Conservation (phyloP, 2,113 vertebrate species). For the Megaptera novaeangliae region DNA sequence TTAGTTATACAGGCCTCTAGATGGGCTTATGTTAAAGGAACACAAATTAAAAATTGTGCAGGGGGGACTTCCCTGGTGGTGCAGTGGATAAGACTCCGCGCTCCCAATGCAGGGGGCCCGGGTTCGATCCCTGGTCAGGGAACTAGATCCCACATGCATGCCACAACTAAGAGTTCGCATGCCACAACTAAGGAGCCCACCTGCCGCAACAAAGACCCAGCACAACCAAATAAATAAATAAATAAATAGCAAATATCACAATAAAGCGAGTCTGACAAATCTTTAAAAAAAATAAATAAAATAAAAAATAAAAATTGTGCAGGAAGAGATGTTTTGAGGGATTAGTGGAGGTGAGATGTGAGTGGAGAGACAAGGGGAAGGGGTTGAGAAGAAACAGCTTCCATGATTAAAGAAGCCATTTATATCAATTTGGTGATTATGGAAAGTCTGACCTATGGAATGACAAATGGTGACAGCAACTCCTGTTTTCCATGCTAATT, state of each 20-base stretch:
- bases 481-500: not conserved
- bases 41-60: not conserved
- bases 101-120: no score
- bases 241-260: no score
- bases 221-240: no score
- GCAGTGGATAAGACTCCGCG: no score
- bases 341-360: not conserved
- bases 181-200: no score
- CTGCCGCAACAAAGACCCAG: no score
- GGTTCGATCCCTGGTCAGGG: no score
- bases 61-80: not conserved
- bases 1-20: not conserved
- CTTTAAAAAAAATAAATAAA: no score
- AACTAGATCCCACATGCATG: no score
- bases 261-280: no score
- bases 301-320: not conserved
- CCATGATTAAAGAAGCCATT: not conserved
- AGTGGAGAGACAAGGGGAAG: not conserved
- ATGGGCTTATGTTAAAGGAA: not conserved
- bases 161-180: no score
- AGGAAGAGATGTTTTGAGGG: not conserved
- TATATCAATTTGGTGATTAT: not conserved
- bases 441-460: not conserved
- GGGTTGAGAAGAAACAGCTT: not conserved
- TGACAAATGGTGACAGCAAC: not conserved